Conservation (phyloP, 2,797 vertebrate genomes). For the Ctenosaura bakeri region DNA sequence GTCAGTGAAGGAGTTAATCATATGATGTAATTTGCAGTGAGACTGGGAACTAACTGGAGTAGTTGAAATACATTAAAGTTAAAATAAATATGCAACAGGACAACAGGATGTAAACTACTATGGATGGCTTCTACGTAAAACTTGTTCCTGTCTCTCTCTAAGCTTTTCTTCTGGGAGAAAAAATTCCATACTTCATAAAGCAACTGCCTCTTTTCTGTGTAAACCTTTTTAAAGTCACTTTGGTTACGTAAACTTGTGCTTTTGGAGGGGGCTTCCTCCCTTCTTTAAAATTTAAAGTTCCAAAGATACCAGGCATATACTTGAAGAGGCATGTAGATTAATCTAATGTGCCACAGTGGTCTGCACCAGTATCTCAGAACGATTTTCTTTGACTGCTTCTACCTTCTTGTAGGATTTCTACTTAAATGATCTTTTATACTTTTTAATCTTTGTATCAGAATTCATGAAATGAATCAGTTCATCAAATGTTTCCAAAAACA, state of each 20-base stretch:
- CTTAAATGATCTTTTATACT: not conserved
- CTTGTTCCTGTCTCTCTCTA: not conserved
- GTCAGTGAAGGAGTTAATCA: conserved; percentile 29
- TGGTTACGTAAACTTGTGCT: conserved; percentile 17
- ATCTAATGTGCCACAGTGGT: not conserved
- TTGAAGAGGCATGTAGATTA: not conserved
- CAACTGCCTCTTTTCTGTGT: not conserved
- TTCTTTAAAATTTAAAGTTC: not conserved
- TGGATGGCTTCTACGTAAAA: not conserved
- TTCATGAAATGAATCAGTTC: not conserved
- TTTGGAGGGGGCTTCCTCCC: not conserved
- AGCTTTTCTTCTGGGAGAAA: conserved; percentile 5
- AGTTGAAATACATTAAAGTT: not conserved
- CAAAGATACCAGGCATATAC: not conserved
- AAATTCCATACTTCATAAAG: conserved; percentile 54
- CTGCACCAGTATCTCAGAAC: not conserved
- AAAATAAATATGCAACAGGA: not conserved
- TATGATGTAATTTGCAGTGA: conserved; percentile 4
- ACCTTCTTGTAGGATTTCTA: not conserved
- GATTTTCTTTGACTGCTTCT: not conserved
- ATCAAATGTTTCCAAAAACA: not conserved
- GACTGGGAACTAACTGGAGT: conserved; percentile 5
- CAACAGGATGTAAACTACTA: not conserved
- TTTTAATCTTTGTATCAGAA: not conserved
- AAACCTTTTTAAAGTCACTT: conserved; percentile 20